Conservation (phyloP, 2,888 invertebrate species). For the Tineola bisselliella region DNA sequence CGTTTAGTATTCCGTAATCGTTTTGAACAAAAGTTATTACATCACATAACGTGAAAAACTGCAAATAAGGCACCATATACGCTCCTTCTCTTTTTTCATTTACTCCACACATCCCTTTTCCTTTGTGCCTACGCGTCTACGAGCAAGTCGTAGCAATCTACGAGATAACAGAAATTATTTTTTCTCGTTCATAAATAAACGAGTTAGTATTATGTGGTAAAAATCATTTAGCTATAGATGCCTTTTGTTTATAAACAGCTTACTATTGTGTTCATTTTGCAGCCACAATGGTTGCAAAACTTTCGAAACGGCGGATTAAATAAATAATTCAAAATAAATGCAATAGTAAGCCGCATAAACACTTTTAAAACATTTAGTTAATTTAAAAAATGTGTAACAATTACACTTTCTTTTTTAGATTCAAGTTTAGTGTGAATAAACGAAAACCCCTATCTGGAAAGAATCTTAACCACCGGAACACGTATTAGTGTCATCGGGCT, state of each 20-base stretch:
- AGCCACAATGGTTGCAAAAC: too few relatives aligned
- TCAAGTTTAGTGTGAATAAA: neutral
- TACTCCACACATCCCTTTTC: constrained; percentile 2
- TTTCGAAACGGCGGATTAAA: too few relatives aligned
- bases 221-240: too few relatives aligned
- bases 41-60: constrained; percentile 3
- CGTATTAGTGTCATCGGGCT: neutral
- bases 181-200: neutral
- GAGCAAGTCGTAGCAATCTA: constrained; percentile 2
- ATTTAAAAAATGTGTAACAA: too few relatives aligned
- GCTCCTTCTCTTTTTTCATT: neutral
- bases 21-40: constrained; percentile 3
- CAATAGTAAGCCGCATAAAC: too few relatives aligned
- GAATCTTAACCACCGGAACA: neutral
- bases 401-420: neutral
- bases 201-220: too few relatives aligned
- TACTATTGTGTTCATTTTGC: too few relatives aligned
- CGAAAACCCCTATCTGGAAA: neutral
- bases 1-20: constrained; percentile 6
- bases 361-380: too few relatives aligned
- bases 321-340: too few relatives aligned
- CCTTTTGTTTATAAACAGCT: too few relatives aligned
- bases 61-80: constrained; percentile 5
- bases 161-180: neutral
- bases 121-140: neutral